These are phyloP conservation scores for Nowickia ferox DNA, from an alignment of 2,888 invertebrate genomes.

Conservation along the genomic window DNA sequence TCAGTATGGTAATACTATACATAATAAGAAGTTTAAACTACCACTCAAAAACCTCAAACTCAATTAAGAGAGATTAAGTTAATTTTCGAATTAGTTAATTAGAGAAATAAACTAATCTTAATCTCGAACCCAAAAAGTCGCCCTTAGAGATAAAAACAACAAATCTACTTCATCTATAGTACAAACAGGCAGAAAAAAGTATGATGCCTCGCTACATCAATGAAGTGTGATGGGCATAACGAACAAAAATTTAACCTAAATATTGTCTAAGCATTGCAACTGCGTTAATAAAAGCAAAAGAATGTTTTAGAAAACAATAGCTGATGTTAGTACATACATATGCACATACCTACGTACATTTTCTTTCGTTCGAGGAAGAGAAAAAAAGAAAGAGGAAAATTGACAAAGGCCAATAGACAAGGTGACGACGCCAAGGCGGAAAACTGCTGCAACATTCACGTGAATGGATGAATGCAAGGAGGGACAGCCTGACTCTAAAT, in stretches of 20 bases:
- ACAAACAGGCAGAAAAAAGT: neutral
- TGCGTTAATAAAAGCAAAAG: slow-evolving; percentile 25
- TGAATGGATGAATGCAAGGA: slow-evolving; percentile 20
- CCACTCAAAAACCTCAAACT: too few species aligned
- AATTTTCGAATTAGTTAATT: too few species aligned
- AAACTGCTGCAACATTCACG: slow-evolving; percentile 16
- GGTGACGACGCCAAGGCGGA: slow-evolving; percentile 44
- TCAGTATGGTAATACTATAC: too few species aligned
- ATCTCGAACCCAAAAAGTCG: too few species aligned
- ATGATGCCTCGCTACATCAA: neutral
- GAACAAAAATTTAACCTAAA: slow-evolving; percentile 57
- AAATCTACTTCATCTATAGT: too few species aligned
- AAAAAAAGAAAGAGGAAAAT: slow-evolving; percentile 33
- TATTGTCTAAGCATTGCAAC: slow-evolving; percentile 43
- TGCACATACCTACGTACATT: neutral
- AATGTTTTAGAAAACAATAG: slow-evolving; percentile 31
- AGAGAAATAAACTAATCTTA: too few species aligned
- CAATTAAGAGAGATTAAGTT: too few species aligned
- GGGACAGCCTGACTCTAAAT: slow-evolving; percentile 17
- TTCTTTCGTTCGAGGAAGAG: neutral
- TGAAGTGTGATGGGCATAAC: slow-evolving; percentile 18
- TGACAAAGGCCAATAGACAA: slow-evolving; percentile 41
- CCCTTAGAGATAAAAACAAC: too few species aligned
- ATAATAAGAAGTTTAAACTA: too few species aligned
- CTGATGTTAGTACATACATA: neutral